Base-by-base conservation (phyloP, 2,888 invertebrate genomes). In the Netelia fuscicornis region DNA sequence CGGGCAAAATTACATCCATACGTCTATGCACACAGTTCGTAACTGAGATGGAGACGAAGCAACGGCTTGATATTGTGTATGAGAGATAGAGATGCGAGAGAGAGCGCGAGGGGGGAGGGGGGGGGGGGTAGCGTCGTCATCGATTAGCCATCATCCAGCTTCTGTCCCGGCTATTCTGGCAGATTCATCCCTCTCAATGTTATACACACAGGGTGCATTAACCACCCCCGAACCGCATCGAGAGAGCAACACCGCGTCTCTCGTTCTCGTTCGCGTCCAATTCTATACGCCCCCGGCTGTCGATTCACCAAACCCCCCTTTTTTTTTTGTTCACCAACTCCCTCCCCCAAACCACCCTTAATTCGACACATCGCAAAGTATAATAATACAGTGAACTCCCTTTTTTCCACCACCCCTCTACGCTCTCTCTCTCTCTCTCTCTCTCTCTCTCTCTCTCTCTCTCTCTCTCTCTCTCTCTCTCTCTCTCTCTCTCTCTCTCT, bases 61-160 rank as follows among this genome's bases (percentile, higher is more conserved):
- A 5, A 54, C 64, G 9, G 20, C 10, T 5, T 5, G 30, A 30
- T 17, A 30, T 17, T 17, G 17, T 17, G 17, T 17, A 30, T 37
- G 44, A 48, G n/a, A 48, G 58, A 52, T n/a, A 62, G 37, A 58
- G 56, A 58, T 17, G 17, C 17, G 42, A 68, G 48, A 68, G 30
- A 30, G 30, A 30, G 30, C 2, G 30, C 2, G 30, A 30, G 30
- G 3, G 30, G 30, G 3, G 52, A 68, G 25, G 11, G 52, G 52
- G 80, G 80, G 80, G 75, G 75, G 77, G 81, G 81, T 78, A 86
- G 81, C 78, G 72, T 81, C 84, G 85, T 86, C 85, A 87, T 87
- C 87, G 87, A 87, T 87, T 87, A 86, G 87, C 87, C 85, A 86
- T 87, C 87, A 78, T 62, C 64, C 77, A 85, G 87, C 76, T 87